These are phyloP conservation scores for Rhyacophila evoluta DNA, from an alignment of 2,888 invertebrate genomes.

Conservation along the genomic window DNA sequence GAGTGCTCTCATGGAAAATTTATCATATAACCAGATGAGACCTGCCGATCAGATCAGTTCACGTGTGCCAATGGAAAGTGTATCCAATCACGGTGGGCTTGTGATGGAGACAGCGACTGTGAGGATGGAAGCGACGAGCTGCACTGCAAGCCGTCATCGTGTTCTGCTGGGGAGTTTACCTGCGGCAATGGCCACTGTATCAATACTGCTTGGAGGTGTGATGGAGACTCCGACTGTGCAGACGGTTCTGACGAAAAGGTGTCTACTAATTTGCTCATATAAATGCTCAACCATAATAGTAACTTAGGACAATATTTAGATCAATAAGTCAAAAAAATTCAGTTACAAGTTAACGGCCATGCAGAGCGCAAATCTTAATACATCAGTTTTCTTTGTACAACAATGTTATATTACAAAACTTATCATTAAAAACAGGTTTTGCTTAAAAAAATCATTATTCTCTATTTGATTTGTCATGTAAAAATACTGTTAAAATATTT, in stretches of 20 bases:
- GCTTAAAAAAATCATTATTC: too few species aligned
- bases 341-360: too few species aligned
- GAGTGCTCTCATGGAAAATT: not conserved
- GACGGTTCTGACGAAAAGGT: conserved; percentile 87
- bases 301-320: too few species aligned
- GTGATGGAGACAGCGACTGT: conserved; percentile 90
- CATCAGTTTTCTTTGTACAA: too few species aligned
- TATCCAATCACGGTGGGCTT: conserved; percentile 87
- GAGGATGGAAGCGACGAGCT: conserved; percentile 87
- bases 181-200: conserved; percentile 84
- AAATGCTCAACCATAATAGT: too few species aligned
- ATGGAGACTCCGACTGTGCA: conserved; percentile 87
- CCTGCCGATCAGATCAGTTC: conserved; percentile 92
- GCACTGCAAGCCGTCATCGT: conserved; percentile 77
- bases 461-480: too few species aligned
- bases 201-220: conserved; percentile 84
- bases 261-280: too few species aligned
- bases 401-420: too few species aligned
- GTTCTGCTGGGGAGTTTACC: conserved; percentile 79
- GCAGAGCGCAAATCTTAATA: too few species aligned
- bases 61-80: conserved; percentile 92
- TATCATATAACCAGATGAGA: conserved; percentile 75
- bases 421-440: too few species aligned
- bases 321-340: too few species aligned
- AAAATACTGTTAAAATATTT: too few species aligned